Evolutionary conservation across 2,797 vertebrate species (phyloP).

Genomic region (Iguana delicatissima): DNA sequence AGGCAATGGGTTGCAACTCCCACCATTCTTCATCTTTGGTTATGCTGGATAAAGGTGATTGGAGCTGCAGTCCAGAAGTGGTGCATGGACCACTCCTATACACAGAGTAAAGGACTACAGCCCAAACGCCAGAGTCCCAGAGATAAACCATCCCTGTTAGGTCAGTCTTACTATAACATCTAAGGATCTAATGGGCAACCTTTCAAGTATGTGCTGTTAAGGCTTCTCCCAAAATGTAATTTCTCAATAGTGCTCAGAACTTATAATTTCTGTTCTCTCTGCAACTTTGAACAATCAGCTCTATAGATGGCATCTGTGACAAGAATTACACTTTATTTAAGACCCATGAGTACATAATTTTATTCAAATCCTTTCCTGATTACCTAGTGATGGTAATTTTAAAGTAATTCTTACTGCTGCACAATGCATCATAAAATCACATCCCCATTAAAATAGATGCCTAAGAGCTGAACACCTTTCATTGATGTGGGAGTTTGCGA

Average conservation of each 20-base stretch:
- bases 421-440: conserved; percentile 26
- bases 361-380: neutral
- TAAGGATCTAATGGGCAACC: neutral
- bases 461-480: conserved; percentile 41
- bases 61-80: neutral
- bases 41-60: neutral
- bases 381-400: neutral
- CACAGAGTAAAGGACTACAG: neutral
- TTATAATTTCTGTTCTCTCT: conserved; percentile 19
- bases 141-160: neutral
- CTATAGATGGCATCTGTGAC: neutral
- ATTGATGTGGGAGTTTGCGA: neutral
- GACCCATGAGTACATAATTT: conserved; percentile 20
- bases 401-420: conserved; percentile 28
- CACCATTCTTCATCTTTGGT: neutral
- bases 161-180: neutral
- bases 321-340: conserved; percentile 33
- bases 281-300: conserved; percentile 30
- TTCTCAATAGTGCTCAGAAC: conserved; percentile 20
- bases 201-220: neutral
- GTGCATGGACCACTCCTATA: neutral
- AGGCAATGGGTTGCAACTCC: neutral
- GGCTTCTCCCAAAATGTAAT: neutral
- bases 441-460: conserved; percentile 49
- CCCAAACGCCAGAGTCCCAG: too few relatives aligned